Conservation (phyloP, 2,113 vertebrate genomes). For the Plectropomus leopardus region DNA sequence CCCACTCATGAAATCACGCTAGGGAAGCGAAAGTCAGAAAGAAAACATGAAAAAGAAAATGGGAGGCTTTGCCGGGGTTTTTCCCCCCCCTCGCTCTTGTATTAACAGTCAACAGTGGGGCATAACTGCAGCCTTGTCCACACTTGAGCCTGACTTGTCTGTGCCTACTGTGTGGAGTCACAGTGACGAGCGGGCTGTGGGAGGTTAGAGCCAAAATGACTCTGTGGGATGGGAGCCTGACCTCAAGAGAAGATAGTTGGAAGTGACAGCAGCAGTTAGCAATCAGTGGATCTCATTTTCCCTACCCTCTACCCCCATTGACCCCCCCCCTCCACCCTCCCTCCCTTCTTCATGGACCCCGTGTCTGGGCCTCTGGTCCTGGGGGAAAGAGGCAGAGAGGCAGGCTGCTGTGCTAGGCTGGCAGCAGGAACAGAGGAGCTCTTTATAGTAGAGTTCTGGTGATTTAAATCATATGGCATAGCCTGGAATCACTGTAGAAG, state of each 20-base stretch:
- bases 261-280: constrained; percentile 80
- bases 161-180: constrained; percentile 69
- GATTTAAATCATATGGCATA: constrained; percentile 93
- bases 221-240: constrained; percentile 78
- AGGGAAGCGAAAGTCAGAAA: constrained; percentile 67
- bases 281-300: constrained; percentile 81
- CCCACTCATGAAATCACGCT: constrained; percentile 82
- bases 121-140: constrained; percentile 71
- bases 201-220: constrained; percentile 72
- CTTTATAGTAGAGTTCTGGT: constrained; percentile 91
- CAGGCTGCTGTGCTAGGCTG: constrained; percentile 86
- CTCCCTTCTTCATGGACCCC: constrained; percentile 71
- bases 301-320: constrained; percentile 45
- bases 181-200: constrained; percentile 69
- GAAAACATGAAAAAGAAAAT: constrained; percentile 64
- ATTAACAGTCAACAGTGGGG: constrained; percentile 62
- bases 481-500: constrained; percentile 86
- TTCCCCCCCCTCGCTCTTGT: constrained; percentile 22
- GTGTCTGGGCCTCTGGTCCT: constrained; percentile 83
- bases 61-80: constrained; percentile 36
- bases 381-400: constrained; percentile 79
- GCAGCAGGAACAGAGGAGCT: constrained; percentile 89
- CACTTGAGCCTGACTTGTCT: constrained; percentile 61
- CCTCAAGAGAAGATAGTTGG: constrained; percentile 80
- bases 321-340: constrained; percentile 5